Evolutionary conservation across 2,888 invertebrate species (phyloP).

Genomic region (Aphrophora alni): DNA sequence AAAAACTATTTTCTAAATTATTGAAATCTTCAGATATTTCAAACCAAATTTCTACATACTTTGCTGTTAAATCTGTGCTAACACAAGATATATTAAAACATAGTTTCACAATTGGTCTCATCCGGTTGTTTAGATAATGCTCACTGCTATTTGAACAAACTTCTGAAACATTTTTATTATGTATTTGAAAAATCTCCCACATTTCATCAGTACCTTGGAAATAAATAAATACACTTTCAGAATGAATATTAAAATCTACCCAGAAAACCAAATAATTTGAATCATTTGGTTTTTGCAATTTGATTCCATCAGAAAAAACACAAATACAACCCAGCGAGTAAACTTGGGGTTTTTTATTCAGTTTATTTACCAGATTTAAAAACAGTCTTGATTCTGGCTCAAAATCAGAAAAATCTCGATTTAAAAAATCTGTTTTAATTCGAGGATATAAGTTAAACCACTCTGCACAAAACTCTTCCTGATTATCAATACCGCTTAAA

Average conservation of each 20-base stretch:
- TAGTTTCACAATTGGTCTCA: not conserved
- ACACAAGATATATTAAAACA: not conserved
- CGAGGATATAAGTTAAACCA: not conserved
- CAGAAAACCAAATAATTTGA: not conserved
- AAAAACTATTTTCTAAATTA: not conserved
- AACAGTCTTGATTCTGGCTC: not conserved
- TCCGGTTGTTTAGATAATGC: not conserved
- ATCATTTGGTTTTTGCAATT: not conserved
- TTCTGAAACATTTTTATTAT: not conserved
- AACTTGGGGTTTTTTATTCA: not conserved
- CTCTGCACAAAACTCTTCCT: not conserved
- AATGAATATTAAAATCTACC: not conserved
- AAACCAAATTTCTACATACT: not conserved
- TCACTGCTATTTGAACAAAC: not conserved
- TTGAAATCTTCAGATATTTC: not conserved
- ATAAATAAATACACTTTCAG: not conserved
- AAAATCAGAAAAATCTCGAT: not conserved
- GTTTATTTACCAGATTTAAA: not conserved
- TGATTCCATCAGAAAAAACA: not conserved
- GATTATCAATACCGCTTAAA: not conserved
- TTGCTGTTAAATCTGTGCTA: not conserved
- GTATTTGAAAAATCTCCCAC: not conserved
- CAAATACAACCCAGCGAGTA: not conserved
- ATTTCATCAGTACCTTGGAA: not conserved
- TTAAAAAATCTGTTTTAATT: not conserved